Conservation (phyloP, 2,113 vertebrate species). For the Apeltes quadracus region DNA sequence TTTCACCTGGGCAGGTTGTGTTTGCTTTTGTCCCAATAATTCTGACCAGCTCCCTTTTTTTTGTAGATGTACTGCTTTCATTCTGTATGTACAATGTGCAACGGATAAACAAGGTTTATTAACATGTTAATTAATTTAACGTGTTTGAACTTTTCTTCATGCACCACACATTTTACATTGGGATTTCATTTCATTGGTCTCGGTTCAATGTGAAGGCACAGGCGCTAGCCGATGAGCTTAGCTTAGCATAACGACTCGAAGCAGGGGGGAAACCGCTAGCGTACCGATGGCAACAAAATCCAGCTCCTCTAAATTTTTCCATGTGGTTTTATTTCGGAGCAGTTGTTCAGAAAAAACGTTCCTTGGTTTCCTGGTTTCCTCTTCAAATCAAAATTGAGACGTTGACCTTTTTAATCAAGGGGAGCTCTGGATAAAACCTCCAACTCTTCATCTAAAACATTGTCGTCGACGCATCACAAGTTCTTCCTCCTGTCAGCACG, state of each 20-base stretch:
- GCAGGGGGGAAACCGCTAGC: not conserved
- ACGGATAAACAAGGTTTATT: not conserved
- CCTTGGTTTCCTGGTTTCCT: not conserved
- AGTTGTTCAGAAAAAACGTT: not conserved
- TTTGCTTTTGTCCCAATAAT: not conserved
- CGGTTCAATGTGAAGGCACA: not conserved
- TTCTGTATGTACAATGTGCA: not conserved
- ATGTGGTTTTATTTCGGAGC: not conserved
- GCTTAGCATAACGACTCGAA: slow-evolving; percentile 4
- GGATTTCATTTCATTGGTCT: not conserved
- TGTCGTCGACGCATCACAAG: slow-evolving; percentile 2
- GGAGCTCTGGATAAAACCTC: not conserved
- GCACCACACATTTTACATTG: not conserved
- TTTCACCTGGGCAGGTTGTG: slow-evolving; percentile 7
- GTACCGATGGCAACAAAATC: not conserved
- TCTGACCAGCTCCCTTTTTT: not conserved
- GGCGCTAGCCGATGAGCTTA: not conserved
- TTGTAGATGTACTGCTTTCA: not conserved
- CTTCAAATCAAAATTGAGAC: not conserved
- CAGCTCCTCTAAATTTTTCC: not conserved
- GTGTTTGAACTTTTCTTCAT: not conserved
- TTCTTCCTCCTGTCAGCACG: slow-evolving; percentile 33
- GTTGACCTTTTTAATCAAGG: not conserved
- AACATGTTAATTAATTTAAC: not conserved
- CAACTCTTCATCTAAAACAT: not conserved